Base-by-base conservation (phyloP, 2,797 vertebrate genomes). In the Psittacula derbiana region DNA sequence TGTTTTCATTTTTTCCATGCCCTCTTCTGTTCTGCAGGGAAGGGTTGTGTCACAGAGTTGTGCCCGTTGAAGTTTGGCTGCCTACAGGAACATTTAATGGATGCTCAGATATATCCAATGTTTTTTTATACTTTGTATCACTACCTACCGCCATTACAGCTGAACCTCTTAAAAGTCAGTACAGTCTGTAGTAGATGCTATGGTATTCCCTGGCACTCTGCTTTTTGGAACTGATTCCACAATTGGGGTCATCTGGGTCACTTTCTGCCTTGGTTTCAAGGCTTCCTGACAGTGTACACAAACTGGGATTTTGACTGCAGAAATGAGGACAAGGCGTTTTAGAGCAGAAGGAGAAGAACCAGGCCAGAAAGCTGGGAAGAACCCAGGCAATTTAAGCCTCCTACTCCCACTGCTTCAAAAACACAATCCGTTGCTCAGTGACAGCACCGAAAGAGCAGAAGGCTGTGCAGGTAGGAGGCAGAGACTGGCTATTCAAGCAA, bases 401-500 rank as follows among this genome's bases (percentile, higher is more conserved):
- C 80, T 74, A 40, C 75, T 88, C 69, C 72, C 79, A 93, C 89
- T 71, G 84, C 52, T 92, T 58, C 38, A 78, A 61, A 71, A 88
- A 30, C 33, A 41, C 1, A 0, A 24, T 78, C 40, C 28, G 40
- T 62, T 47, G 62, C 86, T 86, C 86, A 41, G 62, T 10, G 36
- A 49, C 73, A 73, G 88, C 73, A 58, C 21, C 0, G 5, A 79
- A 50, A 41, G 92, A 96, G 90, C 92, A 95, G 93, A 94, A 95
- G 94, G 92, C 83, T 88, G 62, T 76, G 78, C 78, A 95, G 90
- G 90, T 81, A 93, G 93, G 95, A 97, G 93, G 93, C 92, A 95
- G 66, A 81, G 73, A 57, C 23, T 47, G 76, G 72, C 47, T 93
- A 55, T 79, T 93, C 50, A 50, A 49, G 86, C 70, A 90, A 15